Evolutionary conservation across 2,113 vertebrate genomes (phyloP), one percentile per base, ranked within the genome.

Genomic region (Tragelaphus scriptus): DNA sequence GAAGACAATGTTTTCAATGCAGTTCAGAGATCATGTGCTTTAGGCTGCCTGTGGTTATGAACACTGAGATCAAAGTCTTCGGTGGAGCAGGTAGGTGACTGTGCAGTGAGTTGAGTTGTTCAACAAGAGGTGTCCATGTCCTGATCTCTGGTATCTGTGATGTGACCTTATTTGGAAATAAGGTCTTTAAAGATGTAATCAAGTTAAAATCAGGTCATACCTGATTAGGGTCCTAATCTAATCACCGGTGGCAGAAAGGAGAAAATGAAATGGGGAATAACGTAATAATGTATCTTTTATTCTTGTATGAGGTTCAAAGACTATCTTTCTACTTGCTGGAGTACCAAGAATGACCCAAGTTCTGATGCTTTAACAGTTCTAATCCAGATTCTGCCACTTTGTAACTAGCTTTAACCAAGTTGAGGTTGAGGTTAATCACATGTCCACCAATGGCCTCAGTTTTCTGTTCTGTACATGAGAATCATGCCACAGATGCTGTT

Each of bases 221-320:
- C 10, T 56, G 17, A 86, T 8, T 15, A 82, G 75, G 47, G 21
- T 84, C 13, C 28, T 79, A 51, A 65, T 25, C 47, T 91, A 90
- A 7, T 2, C 15, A 30, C 16, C 9, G 32, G 81, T 26, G 32
- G 21, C 17, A 32, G 19, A 51, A 61, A 44, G 51, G 68, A 51
- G 51, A 9, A n/a, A 63, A 85, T 26, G 47, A 17, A 65, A 15
- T 1, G 7, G n/a, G 53, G 5, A 80, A 14, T 25, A 25, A 10
- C 1, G 28, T 32, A 32, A 59, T 9, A 10, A 0, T 0, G 4
- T 8, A 2, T 28, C 28, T 28, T 82, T 63, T 28, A 4, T 2
- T 21, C 30, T 59, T 3, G 4, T 4, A 0, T 2, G 10, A 32
- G 8, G 15, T 44, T 90, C 81, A 16, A 16, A 44, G 23, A 13